Conservation (phyloP, 2,797 vertebrate genomes). For the Malacoctenus gilli region DNA sequence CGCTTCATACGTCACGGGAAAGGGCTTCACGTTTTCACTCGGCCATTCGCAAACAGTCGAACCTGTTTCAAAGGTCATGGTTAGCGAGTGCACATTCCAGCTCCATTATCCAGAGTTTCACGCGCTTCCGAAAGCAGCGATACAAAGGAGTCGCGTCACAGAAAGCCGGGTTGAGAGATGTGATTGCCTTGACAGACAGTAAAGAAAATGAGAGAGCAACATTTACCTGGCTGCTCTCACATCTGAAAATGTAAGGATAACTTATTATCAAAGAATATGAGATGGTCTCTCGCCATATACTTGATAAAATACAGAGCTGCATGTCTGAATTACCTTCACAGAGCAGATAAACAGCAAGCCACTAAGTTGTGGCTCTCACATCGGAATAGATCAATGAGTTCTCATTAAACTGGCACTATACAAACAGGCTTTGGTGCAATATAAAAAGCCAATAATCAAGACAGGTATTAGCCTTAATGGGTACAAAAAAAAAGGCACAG, state of each 20-base stretch:
- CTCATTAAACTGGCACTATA: not conserved
- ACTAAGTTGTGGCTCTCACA: no score
- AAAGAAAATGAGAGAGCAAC: not conserved
- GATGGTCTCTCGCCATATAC: no score
- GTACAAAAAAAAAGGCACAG: not conserved
- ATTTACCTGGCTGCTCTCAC: not conserved
- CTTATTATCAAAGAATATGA: not conserved
- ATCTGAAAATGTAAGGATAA: not conserved
- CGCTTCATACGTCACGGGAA: no score
- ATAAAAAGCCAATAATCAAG: not conserved
- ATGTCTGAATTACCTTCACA: no score
- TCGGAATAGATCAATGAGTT: not conserved
- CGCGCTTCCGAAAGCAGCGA: not conserved
- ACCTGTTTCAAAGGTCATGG: slow-evolving; percentile 37
- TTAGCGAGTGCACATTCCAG: not conserved
- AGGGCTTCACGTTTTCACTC: slow-evolving; percentile 20
- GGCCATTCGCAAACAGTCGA: slow-evolving; percentile 17
- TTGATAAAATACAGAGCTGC: no score
- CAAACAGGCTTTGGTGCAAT: not conserved
- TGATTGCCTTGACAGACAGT: not conserved
- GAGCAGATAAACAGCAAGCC: no score
- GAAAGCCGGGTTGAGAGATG: not conserved
- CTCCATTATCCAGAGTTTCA: not conserved
- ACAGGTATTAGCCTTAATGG: not conserved
- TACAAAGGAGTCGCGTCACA: not conserved